phyloP scores from a whole-genome alignment of 2,797 vertebrate species.

The Harpagifer antarcticus region DNA sequence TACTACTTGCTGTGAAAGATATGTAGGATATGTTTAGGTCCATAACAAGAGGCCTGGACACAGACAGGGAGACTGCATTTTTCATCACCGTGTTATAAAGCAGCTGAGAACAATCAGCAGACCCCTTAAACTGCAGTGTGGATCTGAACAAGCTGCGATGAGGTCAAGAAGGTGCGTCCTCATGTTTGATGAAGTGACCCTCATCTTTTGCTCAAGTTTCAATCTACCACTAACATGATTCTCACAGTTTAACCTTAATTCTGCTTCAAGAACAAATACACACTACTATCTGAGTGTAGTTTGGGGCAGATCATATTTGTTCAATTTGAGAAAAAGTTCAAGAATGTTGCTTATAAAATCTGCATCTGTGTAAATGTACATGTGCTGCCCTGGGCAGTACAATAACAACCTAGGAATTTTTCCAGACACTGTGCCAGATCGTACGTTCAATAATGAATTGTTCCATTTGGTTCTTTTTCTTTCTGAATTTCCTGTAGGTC shows the following conservation, averaged over 20 bases:
- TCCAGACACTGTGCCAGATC: slow-evolving; percentile 46
- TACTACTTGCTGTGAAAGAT: slow-evolving; percentile 34
- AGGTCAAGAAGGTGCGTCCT: slow-evolving; percentile 70
- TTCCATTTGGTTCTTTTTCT: slow-evolving; percentile 11
- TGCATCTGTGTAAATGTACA: slow-evolving; percentile 34
- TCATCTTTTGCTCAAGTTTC: slow-evolving; percentile 21
- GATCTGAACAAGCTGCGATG: slow-evolving; percentile 9
- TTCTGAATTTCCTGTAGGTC: slow-evolving; percentile 11
- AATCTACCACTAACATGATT: neutral
- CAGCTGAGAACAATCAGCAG: slow-evolving; percentile 65
- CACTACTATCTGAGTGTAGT: neutral
- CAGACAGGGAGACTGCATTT: slow-evolving; percentile 32
- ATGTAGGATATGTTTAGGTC: slow-evolving; percentile 25
- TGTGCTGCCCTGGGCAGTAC: slow-evolving; percentile 33
- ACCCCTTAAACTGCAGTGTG: neutral
- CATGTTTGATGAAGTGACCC: slow-evolving; percentile 14
- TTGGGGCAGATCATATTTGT: neutral
- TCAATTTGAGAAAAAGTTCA: slow-evolving; percentile 4
- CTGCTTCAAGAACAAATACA: neutral
- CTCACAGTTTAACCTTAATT: slow-evolving; percentile 6
- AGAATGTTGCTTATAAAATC: slow-evolving; percentile 29
- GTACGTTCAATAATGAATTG: slow-evolving; percentile 30
- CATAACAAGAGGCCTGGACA: slow-evolving; percentile 32
- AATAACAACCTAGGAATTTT: slow-evolving; percentile 44
- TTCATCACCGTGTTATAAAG: slow-evolving; percentile 49